Conservation (phyloP, 2,113 vertebrate genomes). For the Hemichromis elongatus region DNA sequence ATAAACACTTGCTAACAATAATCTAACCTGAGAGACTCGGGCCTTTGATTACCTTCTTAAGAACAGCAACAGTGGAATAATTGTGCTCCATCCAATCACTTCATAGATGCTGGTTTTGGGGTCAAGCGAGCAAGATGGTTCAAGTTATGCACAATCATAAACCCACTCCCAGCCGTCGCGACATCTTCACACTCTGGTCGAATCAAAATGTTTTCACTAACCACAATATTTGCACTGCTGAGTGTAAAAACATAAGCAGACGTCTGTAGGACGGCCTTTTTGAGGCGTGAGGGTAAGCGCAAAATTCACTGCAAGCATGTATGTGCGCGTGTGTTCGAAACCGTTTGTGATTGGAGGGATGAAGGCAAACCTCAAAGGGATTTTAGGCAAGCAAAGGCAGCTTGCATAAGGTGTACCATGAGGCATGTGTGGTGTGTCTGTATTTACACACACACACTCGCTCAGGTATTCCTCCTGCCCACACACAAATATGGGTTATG, state of each 20-base stretch:
- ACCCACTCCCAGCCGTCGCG: slow-evolving; percentile 35
- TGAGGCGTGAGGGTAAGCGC: slow-evolving; percentile 22
- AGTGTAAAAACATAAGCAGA: slow-evolving; percentile 56
- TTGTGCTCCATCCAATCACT: slow-evolving; percentile 34
- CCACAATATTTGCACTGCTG: slow-evolving; percentile 56
- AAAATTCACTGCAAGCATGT: background rate
- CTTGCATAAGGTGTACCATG: slow-evolving; percentile 59
- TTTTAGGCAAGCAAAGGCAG: slow-evolving; percentile 71
- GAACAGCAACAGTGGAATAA: slow-evolving; percentile 7
- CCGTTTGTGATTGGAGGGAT: slow-evolving; percentile 6
- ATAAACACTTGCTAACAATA: background rate
- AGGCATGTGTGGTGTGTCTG: slow-evolving; percentile 23
- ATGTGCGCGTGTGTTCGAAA: background rate
- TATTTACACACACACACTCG: background rate
- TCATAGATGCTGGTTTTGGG: slow-evolving; percentile 26
- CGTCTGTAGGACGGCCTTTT: slow-evolving; percentile 23
- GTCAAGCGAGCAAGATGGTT: slow-evolving; percentile 35
- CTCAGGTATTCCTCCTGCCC: slow-evolving; percentile 43
- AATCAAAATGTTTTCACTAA: slow-evolving; percentile 48
- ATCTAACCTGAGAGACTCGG: background rate
- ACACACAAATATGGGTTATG: slow-evolving; percentile 57
- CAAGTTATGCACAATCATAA: slow-evolving; percentile 52
- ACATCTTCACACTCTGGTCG: slow-evolving; percentile 25
- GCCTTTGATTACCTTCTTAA: slow-evolving; percentile 27
- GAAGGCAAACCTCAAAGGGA: slow-evolving; percentile 38